Conservation (phyloP, 2,888 invertebrate genomes). For the Acrocyrtus sp. region DNA sequence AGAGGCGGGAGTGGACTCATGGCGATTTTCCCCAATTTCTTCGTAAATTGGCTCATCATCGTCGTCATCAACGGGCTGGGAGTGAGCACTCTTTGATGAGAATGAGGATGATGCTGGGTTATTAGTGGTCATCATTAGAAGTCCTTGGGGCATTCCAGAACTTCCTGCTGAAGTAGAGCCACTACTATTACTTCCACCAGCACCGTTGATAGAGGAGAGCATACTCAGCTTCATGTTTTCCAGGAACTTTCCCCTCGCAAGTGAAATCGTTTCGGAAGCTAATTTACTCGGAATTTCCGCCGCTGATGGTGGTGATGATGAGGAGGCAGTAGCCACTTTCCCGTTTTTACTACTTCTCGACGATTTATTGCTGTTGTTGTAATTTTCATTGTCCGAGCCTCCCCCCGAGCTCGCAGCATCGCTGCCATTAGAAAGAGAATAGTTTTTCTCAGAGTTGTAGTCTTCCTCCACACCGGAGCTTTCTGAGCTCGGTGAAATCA, state of each 20-base stretch:
- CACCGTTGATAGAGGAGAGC: constrained; percentile 51
- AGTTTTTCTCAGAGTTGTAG: constrained; percentile 63
- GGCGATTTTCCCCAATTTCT: constrained; percentile 59
- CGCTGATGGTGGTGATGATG: not conserved
- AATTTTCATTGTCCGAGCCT: constrained; percentile 29
- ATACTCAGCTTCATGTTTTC: constrained; percentile 60
- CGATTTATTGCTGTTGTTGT: not conserved
- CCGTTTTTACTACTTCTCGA: not conserved
- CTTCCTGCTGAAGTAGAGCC: constrained; percentile 64
- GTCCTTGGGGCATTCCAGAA: constrained; percentile 61
- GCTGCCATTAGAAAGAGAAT: constrained; percentile 55
- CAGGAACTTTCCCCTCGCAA: constrained; percentile 63
- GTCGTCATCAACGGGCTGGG: constrained; percentile 5
- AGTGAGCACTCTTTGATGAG: not conserved
- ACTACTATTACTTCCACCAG: constrained; percentile 61
- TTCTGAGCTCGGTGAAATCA: constrained; percentile 59
- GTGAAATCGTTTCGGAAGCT: constrained; percentile 59
- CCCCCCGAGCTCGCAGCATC: constrained; percentile 20
- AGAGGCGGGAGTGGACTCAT: too few species aligned
- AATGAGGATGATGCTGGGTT: too few species aligned
- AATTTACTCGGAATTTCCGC: constrained; percentile 26
- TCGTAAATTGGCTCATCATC: constrained; percentile 63
- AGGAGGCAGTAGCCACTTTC: not conserved
- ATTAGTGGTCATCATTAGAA: constrained; percentile 16
- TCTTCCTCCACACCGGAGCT: constrained; percentile 63